A percentile compares a stretch with the other conserved stretches of the same genome.
Conservation (phyloP, 2,888 invertebrate species). For the Empis livida region DNA sequence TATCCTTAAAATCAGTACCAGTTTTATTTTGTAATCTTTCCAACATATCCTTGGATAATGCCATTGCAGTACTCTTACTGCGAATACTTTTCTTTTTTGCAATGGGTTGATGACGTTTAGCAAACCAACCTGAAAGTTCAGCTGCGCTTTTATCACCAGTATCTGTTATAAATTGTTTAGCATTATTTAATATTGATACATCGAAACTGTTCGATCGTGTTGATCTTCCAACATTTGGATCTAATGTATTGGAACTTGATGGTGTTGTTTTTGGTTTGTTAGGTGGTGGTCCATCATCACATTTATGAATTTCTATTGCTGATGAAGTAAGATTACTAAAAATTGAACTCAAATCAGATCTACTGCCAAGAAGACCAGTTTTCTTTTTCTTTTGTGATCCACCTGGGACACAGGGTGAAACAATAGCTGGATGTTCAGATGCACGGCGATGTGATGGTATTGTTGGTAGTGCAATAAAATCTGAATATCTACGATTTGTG, state of each 20-base stretch:
- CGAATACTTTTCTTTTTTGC: slow-evolving; percentile 45
- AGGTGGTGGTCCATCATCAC: slow-evolving; percentile 38
- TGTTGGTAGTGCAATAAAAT: slow-evolving; percentile 45
- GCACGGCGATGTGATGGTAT: slow-evolving; percentile 50
- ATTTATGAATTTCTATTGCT: slow-evolving; percentile 64
- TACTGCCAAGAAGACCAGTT: slow-evolving; percentile 63
- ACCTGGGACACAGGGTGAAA: slow-evolving; percentile 26
- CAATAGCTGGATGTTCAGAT: slow-evolving; percentile 54
- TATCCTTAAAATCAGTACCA: slow-evolving; percentile 19
- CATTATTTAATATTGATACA: slow-evolving; percentile 53
- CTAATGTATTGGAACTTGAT: slow-evolving; percentile 23
- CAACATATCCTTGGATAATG: slow-evolving; percentile 45
- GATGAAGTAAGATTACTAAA: slow-evolving; percentile 58
- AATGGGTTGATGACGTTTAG: slow-evolving; percentile 64
- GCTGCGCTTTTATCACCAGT: slow-evolving; percentile 39
- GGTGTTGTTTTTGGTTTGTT: slow-evolving; percentile 16
- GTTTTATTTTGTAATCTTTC: slow-evolving; percentile 42
- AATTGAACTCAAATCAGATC: slow-evolving; percentile 67
- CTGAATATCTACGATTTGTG: slow-evolving; percentile 55
- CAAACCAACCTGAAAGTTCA: slow-evolving; percentile 59
- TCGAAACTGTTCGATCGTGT: slow-evolving; percentile 77
- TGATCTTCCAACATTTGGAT: slow-evolving; percentile 38
- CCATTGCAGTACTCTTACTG: slow-evolving; percentile 39
- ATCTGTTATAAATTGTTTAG: slow-evolving; percentile 33
- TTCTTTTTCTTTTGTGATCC: slow-evolving; percentile 23